These are phyloP conservation scores for Coleophora flavipennella DNA, from an alignment of 2,888 invertebrate genomes.

Conservation along the genomic window DNA sequence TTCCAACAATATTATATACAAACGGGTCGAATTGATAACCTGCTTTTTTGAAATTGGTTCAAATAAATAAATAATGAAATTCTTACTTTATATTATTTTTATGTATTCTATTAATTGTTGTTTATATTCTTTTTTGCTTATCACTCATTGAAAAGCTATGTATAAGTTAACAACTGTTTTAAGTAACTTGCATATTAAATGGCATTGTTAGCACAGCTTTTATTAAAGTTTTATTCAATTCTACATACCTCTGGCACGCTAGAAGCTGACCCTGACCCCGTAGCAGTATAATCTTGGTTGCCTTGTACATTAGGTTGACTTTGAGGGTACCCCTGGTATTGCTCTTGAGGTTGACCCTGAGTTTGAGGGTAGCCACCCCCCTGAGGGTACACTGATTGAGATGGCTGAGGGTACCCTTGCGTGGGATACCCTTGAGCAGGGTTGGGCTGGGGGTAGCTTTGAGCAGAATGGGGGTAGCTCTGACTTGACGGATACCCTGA, in stretches of 20 bases:
- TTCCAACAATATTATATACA: too few relatives aligned
- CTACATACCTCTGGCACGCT: slow-evolving; percentile 45
- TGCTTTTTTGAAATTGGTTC: too few relatives aligned
- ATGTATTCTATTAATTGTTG: too few relatives aligned
- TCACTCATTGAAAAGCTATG: slow-evolving; percentile 29
- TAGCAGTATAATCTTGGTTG: slow-evolving; percentile 35
- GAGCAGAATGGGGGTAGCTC: slow-evolving; percentile 33
- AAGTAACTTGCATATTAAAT: background rate
- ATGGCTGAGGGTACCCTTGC: slow-evolving; percentile 27
- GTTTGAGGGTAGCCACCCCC: slow-evolving; percentile 11
- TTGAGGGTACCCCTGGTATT: slow-evolving; percentile 33
- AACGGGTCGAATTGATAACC: too few relatives aligned
- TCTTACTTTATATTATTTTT: too few relatives aligned
- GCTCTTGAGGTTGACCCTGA: too few relatives aligned
- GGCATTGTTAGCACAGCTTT: slow-evolving; percentile 1
- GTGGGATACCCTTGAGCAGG: slow-evolving; percentile 16
- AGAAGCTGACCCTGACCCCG: slow-evolving; percentile 33
- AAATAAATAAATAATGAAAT: too few relatives aligned
- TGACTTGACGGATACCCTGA: slow-evolving; percentile 14
- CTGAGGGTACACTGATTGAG: slow-evolving; percentile 23
- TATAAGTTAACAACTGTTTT: too few relatives aligned
- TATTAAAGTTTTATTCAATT: slow-evolving; percentile 1
- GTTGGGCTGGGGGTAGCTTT: slow-evolving; percentile 31
- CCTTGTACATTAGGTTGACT: slow-evolving; percentile 29
- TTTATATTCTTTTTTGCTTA: slow-evolving; percentile 53